A percentile compares a stretch with the other conserved stretches of the same genome.
Evolutionary conservation across 2,797 vertebrate genomes (phyloP).

Genomic region (Spinus olivaceus): DNA sequence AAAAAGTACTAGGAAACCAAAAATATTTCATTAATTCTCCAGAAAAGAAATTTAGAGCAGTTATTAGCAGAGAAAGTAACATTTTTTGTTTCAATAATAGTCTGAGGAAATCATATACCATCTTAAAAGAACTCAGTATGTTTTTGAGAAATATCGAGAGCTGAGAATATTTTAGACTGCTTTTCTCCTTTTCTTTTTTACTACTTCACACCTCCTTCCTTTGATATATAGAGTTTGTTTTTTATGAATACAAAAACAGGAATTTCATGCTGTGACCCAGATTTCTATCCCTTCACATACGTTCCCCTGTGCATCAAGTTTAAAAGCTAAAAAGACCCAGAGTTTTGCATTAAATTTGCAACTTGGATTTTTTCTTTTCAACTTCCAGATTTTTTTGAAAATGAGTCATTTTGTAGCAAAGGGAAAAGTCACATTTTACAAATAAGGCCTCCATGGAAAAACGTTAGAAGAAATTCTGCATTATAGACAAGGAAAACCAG

Average conservation of each 20-base stretch:
- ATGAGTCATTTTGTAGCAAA: constrained; percentile 41
- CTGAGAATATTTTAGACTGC: constrained; percentile 37
- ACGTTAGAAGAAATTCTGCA: not conserved
- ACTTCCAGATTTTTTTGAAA: constrained; percentile 16
- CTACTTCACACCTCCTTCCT: constrained; percentile 68
- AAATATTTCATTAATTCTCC: not conserved
- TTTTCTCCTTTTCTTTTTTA: constrained; percentile 59
- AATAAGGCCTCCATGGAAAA: not conserved
- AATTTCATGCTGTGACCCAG: constrained; percentile 67
- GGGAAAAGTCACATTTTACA: not conserved
- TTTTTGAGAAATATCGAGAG: not conserved
- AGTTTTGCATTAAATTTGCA: constrained; percentile 61
- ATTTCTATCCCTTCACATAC: constrained; percentile 58
- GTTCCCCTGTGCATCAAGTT: constrained; percentile 62
- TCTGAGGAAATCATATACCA: not conserved
- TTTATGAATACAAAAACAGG: constrained; percentile 67
- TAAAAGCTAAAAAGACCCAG: constrained; percentile 53
- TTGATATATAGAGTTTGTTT: constrained; percentile 61
- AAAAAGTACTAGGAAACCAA: not conserved
- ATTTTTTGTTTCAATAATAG: not conserved
- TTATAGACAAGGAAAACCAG: not conserved
- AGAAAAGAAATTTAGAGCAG: not conserved
- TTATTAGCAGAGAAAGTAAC: not conserved
- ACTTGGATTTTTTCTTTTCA: not conserved
- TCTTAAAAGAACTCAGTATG: not conserved